Conservation (phyloP, 2,797 vertebrate genomes). For the Neopelma chrysocephalum region DNA sequence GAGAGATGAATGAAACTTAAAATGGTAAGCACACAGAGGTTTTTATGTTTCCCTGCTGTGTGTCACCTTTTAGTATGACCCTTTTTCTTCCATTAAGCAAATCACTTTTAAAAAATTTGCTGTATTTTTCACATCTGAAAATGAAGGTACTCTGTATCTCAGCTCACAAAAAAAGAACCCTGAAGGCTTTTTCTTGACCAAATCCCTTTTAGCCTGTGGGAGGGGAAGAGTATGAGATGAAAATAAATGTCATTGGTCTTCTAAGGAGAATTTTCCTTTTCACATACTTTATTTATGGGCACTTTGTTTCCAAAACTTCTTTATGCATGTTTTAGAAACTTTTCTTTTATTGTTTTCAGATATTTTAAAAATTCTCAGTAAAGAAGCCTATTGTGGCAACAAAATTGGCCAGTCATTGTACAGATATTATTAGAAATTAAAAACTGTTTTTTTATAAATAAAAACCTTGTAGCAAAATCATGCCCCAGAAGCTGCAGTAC, state of each 20-base stretch:
- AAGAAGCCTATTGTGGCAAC: background rate
- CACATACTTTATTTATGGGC: background rate
- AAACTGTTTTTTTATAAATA: background rate
- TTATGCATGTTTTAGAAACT: background rate
- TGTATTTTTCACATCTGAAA: background rate
- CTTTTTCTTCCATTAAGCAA: background rate
- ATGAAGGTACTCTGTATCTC: background rate
- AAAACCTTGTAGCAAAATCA: background rate
- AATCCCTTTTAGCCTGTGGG: background rate
- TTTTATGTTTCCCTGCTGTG: background rate
- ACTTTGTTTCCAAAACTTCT: background rate
- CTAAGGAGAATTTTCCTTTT: background rate
- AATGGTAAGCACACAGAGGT: background rate
- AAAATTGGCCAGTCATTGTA: background rate
- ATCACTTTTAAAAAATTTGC: background rate
- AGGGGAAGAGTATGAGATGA: background rate
- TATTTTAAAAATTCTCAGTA: background rate
- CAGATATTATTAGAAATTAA: background rate
- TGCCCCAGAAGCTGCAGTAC: background rate
- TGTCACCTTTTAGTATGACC: background rate
- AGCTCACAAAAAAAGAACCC: background rate
- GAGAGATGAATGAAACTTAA: background rate
- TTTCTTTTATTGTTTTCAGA: background rate
- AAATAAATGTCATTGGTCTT: background rate
- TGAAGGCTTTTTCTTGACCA: background rate